Conservation (phyloP, 2,888 invertebrate species). For the Molanna angustata region DNA sequence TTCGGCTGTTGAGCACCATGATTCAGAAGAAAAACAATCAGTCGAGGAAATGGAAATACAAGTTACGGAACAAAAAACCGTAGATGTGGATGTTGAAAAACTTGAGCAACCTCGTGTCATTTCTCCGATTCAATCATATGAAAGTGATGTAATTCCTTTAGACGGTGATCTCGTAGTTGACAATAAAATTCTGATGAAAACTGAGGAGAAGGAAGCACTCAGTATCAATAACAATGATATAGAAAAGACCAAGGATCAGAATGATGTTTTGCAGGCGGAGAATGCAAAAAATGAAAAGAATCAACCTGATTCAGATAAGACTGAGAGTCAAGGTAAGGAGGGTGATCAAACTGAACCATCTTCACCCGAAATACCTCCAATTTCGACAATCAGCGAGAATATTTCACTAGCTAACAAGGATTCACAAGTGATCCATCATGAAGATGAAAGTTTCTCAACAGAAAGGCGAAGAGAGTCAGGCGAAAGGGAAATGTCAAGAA, state of each 20-base stretch:
- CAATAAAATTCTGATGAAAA: conserved; percentile 41
- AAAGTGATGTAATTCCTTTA: conserved; percentile 48
- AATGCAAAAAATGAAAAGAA: conserved; percentile 46
- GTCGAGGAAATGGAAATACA: conserved; percentile 31
- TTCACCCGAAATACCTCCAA: conserved; percentile 63
- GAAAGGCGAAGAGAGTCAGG: conserved; percentile 38
- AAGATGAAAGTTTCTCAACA: conserved; percentile 37
- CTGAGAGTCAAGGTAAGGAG: conserved; percentile 34
- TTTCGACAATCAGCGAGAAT: conserved; percentile 72
- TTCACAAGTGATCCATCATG: conserved; percentile 40
- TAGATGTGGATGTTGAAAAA: conserved; percentile 10
- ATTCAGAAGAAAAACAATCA: conserved; percentile 24
- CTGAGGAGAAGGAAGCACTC: conserved; percentile 24
- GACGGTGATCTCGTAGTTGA: conserved; percentile 46
- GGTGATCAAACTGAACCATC: conserved; percentile 42
- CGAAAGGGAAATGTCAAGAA: conserved; percentile 50
- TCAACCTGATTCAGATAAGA: conserved; percentile 39
- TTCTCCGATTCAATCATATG: conserved; percentile 40
- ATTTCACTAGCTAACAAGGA: conserved; percentile 53
- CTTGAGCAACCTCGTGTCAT: conserved; percentile 19
- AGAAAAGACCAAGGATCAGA: conserved; percentile 35
- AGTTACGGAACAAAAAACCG: conserved; percentile 17
- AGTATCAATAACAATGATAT: conserved; percentile 26
- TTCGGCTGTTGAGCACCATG: no score
- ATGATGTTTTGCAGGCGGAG: conserved; percentile 40